Evolutionary conservation across 2,113 vertebrate genomes (phyloP).

Genomic region (Gobiocypris rarus): DNA sequence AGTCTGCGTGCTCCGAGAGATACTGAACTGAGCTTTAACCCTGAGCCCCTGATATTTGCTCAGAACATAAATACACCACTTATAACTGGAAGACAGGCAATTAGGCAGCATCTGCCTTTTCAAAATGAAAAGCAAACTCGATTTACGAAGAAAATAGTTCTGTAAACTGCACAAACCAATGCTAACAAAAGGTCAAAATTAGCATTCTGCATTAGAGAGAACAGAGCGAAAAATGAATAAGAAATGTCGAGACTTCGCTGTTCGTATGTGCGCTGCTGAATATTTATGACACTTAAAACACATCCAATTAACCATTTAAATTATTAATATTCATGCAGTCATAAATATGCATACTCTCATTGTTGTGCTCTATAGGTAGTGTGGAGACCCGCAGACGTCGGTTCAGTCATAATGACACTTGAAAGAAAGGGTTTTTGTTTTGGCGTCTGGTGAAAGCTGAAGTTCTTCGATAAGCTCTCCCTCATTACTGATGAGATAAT

Average conservation of each 20-base stretch:
- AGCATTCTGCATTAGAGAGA: constrained; percentile 55
- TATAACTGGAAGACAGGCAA: constrained; percentile 56
- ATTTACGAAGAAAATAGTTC: constrained; percentile 59
- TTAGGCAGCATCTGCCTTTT: constrained; percentile 62
- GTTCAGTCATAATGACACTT: constrained; percentile 35
- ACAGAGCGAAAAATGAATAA: constrained; percentile 58
- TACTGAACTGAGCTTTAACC: constrained; percentile 36
- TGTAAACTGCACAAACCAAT: constrained; percentile 59
- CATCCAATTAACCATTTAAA: constrained; percentile 79
- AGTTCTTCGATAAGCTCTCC: constrained; percentile 16
- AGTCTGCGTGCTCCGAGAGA: constrained; percentile 21
- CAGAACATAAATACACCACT: constrained; percentile 38
- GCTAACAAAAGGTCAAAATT: constrained; percentile 70
- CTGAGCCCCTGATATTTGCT: constrained; percentile 43
- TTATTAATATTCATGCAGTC: constrained; percentile 76
- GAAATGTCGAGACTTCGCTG: constrained; percentile 61
- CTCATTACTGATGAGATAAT: constrained; percentile 36
- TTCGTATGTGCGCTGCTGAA: constrained; percentile 70
- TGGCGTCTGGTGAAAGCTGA: background rate
- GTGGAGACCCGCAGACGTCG: constrained; percentile 1
- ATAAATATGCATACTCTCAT: constrained; percentile 76
- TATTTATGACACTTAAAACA: constrained; percentile 77
- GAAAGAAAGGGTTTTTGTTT: constrained; percentile 34
- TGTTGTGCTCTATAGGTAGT: constrained; percentile 64
- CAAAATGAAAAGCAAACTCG: constrained; percentile 57